Conservation (phyloP, 2,888 invertebrate species). For the Diogma glabrata region DNA sequence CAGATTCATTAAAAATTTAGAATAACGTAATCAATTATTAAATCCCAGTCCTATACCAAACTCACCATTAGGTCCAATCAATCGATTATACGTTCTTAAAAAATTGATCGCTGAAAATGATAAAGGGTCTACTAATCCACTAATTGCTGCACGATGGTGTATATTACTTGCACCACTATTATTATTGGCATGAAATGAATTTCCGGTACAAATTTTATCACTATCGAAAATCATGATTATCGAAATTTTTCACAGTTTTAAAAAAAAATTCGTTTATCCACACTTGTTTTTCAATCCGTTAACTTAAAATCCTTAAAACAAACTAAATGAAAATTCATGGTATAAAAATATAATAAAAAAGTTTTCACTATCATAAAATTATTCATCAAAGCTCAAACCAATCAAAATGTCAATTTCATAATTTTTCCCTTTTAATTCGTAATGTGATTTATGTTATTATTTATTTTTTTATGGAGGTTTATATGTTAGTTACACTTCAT, state of each 20-base stretch:
- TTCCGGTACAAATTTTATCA: constrained; percentile 10
- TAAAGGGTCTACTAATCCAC: constrained; percentile 26
- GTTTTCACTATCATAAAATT: not conserved
- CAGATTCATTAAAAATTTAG: too few species aligned
- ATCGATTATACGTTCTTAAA: constrained; percentile 53
- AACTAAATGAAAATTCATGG: too few species aligned
- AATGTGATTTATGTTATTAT: too few species aligned
- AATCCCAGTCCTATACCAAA: too few species aligned
- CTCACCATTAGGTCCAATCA: constrained; percentile 49
- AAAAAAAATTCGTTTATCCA: too few species aligned
- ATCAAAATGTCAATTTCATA: constrained; percentile 10
- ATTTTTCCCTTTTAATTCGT: too few species aligned
- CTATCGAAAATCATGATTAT: constrained; percentile 8
- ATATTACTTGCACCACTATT: not conserved
- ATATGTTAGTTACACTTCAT: not conserved
- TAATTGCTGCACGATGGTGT: constrained; percentile 20
- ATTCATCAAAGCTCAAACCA: constrained; percentile 4
- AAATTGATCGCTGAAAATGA: constrained; percentile 51
- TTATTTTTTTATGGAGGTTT: not conserved
- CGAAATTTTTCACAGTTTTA: too few species aligned
- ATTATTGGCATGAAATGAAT: not conserved
- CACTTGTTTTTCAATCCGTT: too few species aligned
- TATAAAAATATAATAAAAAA: too few species aligned
- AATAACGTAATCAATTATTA: too few species aligned
- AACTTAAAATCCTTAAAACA: too few species aligned